Conservation (phyloP, 2,113 vertebrate genomes). For the Mobula birostris region DNA sequence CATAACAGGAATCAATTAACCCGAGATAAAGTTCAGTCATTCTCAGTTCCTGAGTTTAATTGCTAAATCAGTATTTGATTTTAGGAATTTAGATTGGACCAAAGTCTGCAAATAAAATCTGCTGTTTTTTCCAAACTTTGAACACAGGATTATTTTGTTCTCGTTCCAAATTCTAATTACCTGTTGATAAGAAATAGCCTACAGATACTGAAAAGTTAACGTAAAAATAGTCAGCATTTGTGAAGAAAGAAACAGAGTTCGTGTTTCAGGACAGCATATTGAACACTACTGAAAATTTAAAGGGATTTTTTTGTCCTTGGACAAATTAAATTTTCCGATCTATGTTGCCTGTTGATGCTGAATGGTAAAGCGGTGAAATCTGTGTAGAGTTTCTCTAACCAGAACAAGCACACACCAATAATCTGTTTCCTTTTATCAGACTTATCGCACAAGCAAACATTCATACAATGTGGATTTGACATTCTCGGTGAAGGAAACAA, state of each 20-base stretch:
- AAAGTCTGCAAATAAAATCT: neutral
- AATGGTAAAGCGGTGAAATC: neutral
- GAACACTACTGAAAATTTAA: neutral
- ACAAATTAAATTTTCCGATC: neutral
- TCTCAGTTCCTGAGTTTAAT: neutral
- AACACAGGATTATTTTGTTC: neutral
- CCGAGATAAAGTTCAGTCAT: neutral
- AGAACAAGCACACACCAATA: neutral
- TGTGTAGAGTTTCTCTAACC: neutral
- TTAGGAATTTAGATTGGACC: neutral
- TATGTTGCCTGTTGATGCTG: neutral
- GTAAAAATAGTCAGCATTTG: too few relatives aligned
- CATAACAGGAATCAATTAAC: too few relatives aligned
- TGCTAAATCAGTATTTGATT: neutral
- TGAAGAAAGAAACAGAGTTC: too few relatives aligned
- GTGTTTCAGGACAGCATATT: neutral
- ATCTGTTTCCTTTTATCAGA: neutral
- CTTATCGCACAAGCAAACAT: constrained; percentile 1
- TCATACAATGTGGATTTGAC: constrained; percentile 19
- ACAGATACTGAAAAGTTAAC: too few relatives aligned
- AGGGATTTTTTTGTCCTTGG: neutral
- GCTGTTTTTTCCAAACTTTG: neutral
- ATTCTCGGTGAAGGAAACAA: constrained; percentile 17
- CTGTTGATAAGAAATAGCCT: neutral
- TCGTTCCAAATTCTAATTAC: neutral